Percentiles rank a stretch among this genome's conserved stretches.
These are phyloP conservation scores for Cavia aperea DNA, from an alignment of 2,113 vertebrate genomes.

Conservation along the genomic window DNA sequence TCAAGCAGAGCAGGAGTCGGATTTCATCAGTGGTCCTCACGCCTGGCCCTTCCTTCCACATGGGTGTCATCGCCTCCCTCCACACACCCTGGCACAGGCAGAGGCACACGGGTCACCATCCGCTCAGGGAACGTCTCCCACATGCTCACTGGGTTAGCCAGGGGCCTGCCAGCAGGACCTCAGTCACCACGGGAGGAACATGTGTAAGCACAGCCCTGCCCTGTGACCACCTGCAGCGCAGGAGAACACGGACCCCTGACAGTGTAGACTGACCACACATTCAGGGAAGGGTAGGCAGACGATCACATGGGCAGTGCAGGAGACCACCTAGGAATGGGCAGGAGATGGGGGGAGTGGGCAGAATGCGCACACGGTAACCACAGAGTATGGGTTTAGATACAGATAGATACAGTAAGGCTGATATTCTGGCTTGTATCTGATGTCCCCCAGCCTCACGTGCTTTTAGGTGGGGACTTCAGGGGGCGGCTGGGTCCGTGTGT, in stretches of 20 bases:
- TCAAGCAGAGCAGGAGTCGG: background rate
- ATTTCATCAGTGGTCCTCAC: background rate
- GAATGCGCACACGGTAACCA: background rate
- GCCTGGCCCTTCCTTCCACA: background rate
- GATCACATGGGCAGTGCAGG: background rate
- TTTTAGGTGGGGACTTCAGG: background rate
- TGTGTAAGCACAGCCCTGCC: background rate
- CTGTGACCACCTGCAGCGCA: background rate
- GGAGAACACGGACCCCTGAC: background rate
- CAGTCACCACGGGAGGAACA: background rate
- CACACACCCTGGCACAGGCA: background rate
- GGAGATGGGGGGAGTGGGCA: fast-evolving
- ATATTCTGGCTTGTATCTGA: background rate
- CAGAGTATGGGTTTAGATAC: background rate
- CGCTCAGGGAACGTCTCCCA: background rate
- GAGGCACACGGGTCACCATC: background rate
- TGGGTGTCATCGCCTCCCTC: background rate
- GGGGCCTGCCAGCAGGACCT: background rate
- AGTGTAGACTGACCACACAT: background rate
- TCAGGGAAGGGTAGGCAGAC: background rate
- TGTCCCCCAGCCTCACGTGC: background rate
- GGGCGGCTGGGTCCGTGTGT: background rate
- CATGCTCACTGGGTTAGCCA: background rate
- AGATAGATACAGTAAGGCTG: background rate
- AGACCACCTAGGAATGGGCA: background rate